A percentile compares a stretch with the other conserved stretches of the same genome.
Conservation (phyloP, 2,797 vertebrate genomes). For the Characodon lateralis region DNA sequence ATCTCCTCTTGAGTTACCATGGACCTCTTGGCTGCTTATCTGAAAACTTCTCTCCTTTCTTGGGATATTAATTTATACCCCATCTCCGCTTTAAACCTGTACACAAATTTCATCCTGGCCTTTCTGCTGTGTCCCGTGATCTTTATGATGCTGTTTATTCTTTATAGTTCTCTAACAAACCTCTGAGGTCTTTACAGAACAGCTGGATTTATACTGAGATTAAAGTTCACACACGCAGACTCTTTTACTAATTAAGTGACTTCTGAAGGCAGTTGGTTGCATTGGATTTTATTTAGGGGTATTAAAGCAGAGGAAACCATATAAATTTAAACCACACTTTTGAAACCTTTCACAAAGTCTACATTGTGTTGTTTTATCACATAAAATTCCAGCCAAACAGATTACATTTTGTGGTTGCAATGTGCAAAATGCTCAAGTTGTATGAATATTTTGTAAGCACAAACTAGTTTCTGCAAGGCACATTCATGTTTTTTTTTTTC, state of each 20-base stretch:
- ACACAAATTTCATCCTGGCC: too few species aligned
- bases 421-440: neutral
- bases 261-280: neutral
- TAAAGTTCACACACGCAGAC: neutral
- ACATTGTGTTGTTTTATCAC: neutral
- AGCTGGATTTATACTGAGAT: neutral
- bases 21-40: too few species aligned
- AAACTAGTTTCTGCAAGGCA: slow-evolving; percentile 3
- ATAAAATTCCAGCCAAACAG: neutral
- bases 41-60: too few species aligned
- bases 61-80: too few species aligned
- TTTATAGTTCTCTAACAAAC: too few species aligned
- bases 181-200: too few species aligned
- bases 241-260: too few species aligned
- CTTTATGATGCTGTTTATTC: too few species aligned
- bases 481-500: neutral
- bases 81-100: too few species aligned
- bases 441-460: neutral
- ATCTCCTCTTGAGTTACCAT: too few species aligned
- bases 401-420: neutral
- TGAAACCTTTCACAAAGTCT: neutral
- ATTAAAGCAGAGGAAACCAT: neutral
- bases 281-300: neutral
- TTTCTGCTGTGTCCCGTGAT: too few species aligned
- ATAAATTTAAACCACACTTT: neutral